A percentile compares a stretch with the other conserved stretches of the same genome.
Evolutionary conservation across 2,113 vertebrate genomes (phyloP).

Genomic region (Tylochromis polylepis): DNA sequence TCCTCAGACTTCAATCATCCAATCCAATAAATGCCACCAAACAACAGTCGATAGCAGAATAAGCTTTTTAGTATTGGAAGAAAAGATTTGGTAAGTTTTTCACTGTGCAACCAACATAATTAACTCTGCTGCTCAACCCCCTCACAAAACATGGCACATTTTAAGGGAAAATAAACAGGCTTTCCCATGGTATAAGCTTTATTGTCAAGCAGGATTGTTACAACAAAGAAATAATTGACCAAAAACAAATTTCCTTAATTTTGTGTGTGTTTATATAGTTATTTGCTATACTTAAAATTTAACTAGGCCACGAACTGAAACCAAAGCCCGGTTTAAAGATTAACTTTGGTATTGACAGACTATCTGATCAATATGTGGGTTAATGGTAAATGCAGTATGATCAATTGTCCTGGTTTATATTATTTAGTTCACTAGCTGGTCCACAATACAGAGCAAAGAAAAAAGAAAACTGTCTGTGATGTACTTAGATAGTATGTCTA

Average conservation of each 20-base stretch:
- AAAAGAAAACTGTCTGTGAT: constrained; percentile 11
- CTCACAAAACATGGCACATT: background rate
- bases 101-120: background rate
- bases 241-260: background rate
- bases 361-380: constrained; percentile 36
- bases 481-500: constrained; percentile 1
- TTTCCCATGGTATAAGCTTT: background rate
- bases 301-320: background rate
- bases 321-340: constrained; percentile 3
- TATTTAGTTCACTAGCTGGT: background rate
- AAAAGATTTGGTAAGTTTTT: background rate
- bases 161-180: background rate
- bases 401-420: constrained; percentile 47
- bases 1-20: background rate
- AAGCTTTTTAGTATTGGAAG: background rate
- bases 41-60: background rate
- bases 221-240: background rate
- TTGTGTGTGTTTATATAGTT: accelerated
- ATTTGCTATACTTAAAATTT: background rate
- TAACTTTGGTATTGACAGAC: constrained; percentile 13
- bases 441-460: background rate
- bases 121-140: background rate
- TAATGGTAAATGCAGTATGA: constrained; percentile 38
- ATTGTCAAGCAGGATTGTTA: background rate
- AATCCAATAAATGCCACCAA: background rate